Evolutionary conservation across 2,113 vertebrate species (phyloP), one percentile per base, ranked within the genome.

Genomic region (Melanostigma gelatinosum): DNA sequence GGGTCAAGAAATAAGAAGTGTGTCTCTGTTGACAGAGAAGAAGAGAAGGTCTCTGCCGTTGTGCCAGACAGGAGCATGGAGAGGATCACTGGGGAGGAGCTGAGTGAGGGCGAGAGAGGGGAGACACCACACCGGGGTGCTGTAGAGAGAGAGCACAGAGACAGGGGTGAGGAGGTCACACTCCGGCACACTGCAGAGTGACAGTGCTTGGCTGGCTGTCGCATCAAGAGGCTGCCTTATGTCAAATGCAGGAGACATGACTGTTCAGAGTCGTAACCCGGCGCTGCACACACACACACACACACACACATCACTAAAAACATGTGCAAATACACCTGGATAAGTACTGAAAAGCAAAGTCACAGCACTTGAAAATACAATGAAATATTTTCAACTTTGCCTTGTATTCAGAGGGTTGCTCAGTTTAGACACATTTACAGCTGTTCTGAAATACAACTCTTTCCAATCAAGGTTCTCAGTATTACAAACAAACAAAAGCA

Each of bases 131-230:
- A 9, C 18, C 22, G 24, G 67, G 67, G 9, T 48, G 15, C 54
- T 46, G 68, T 5, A 69, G 67, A 42, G 71, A 71, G 40, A 42
- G 71, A 71, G 40, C 38, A 2, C 24, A 55, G 58, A 66, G 38
- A 32, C 24, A 3, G 40, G 18, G 13, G 2, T 36, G 75, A 54
- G 63, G 42, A 69, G 75, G 82, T 87, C 89, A 83, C 83, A 64
- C 81, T 86, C 58, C 79, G 66, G 54, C 61, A 52, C 58, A 40
- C 82, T 29, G 69, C 64, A 75, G 85, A 90, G 29, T 84, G 85
- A 90, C 86, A 86, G 83, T 20, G 63, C 72, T 66, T 57, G 76
- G 38, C 74, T 38, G 10, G 60, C 48, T 63, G 80, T 77, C 83
- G 60, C 83, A 57, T 85, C 79, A 75, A 38, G n/a, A 63, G 4